phyloP scores from a whole-genome alignment of 2,888 invertebrate genomes.

The Gisinianus flammeolus region DNA sequence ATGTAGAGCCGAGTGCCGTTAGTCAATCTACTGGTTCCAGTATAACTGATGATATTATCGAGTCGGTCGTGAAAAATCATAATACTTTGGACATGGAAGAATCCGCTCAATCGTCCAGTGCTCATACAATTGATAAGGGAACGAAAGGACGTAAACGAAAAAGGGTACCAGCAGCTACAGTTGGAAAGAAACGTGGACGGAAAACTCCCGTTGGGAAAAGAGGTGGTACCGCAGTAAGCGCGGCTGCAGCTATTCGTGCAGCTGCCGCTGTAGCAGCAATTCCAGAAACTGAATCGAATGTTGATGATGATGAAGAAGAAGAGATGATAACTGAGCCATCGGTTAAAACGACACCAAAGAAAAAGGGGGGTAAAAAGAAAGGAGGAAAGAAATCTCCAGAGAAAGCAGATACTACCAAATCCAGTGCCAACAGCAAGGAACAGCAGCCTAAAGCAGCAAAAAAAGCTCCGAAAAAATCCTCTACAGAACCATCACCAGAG shows the following conservation, averaged over 20 bases:
- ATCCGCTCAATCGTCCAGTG: background rate
- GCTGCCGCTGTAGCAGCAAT: constrained; percentile 20
- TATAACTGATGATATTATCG: no score
- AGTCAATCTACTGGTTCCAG: no score
- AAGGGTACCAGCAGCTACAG: background rate
- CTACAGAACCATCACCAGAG: background rate
- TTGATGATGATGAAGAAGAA: background rate
- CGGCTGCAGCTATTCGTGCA: constrained; percentile 9
- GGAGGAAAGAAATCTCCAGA: background rate
- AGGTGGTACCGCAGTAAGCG: constrained; percentile 7
- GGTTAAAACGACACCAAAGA: constrained; percentile 6
- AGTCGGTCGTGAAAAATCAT: no score
- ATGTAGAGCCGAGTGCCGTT: no score
- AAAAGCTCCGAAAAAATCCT: background rate
- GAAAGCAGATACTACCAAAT: background rate
- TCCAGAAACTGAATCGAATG: background rate
- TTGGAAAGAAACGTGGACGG: background rate
- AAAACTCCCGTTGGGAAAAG: background rate
- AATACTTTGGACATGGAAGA: background rate
- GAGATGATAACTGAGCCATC: background rate
- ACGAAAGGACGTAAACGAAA: background rate
- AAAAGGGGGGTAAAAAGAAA: background rate
- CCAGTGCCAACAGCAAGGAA: background rate
- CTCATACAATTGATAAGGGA: background rate
- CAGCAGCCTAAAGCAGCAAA: background rate